phyloP scores from a whole-genome alignment of 2,888 invertebrate species.

The Acleris cristana region DNA sequence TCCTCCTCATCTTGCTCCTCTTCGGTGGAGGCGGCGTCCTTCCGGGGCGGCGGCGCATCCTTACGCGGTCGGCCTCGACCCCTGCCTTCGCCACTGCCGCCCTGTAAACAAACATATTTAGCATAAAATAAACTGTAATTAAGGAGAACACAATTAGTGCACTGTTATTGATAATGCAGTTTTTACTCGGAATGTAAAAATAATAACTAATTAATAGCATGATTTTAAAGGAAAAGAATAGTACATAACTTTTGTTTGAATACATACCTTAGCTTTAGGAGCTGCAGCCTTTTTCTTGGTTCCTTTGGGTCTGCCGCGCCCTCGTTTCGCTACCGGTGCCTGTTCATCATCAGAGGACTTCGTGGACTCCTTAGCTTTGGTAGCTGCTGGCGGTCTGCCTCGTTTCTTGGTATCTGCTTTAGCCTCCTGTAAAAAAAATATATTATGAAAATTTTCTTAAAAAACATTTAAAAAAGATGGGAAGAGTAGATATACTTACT shows the following conservation, averaged over 20 bases:
- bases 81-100: constrained; percentile 70
- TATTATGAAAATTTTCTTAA: background rate
- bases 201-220: too few relatives aligned
- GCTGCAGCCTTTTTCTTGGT: constrained; percentile 80
- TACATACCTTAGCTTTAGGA: constrained; percentile 70
- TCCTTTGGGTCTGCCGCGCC: constrained; percentile 82
- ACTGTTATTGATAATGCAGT: too few relatives aligned
- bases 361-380: constrained; percentile 80
- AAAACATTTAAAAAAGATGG: background rate
- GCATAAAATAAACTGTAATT: too few relatives aligned
- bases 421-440: constrained; percentile 63
- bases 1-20: constrained; percentile 81
- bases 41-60: constrained; percentile 77
- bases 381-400: constrained; percentile 70
- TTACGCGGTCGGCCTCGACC: constrained; percentile 79
- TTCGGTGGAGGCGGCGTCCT: constrained; percentile 77
- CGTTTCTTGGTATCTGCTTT: constrained; percentile 79
- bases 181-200: too few relatives aligned
- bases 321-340: constrained; percentile 80
- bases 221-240: too few relatives aligned
- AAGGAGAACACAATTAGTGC: too few relatives aligned
- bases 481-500: constrained; percentile 49
- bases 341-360: constrained; percentile 82
- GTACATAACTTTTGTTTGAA: too few relatives aligned
- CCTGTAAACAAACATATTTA: constrained; percentile 47